Evolutionary conservation across 2,888 invertebrate species (phyloP), one percentile per base, ranked within the genome.

Genomic region (Synanthedon formicaeformis): DNA sequence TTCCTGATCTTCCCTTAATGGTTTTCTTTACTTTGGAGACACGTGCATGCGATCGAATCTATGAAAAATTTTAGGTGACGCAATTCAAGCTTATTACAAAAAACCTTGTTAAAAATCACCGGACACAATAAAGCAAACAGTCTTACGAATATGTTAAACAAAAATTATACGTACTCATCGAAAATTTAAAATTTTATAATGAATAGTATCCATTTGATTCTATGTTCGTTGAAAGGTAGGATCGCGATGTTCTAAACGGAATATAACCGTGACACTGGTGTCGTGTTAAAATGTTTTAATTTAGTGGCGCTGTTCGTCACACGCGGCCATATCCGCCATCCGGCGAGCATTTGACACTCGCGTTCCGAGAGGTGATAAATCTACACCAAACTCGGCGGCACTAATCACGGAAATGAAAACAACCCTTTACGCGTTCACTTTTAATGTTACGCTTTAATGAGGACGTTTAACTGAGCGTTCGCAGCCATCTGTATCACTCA

Each of bases 221-320:
- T 41, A 53, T 71, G 67, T 74, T 63, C 66, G 57, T 62, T 61
- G 13, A 60, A 65, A 66, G 64, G 67, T 58, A 67, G 71, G 69
- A 73, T 68, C 71, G 67, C 67, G 51, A 50, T 68, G 69, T 71
- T 73, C 34, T 71, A 65, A 79, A 78, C 65, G 14, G 45, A 13
- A 45, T 13, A 72, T 66, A 75, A 64, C 73, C 75, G 67, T 77
- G 78, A 81, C 82, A 75, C 63, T 62, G 64, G 77, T 83, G 85
- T 81, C 84, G 81, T 73, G 79, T 79, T 73, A 70, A 78, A 84
- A 84, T 81, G 81, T 84, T 83, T 85, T 86, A 85, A 86, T 85
- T 83, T 83, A 85, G 73, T 76, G 74, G 58, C 55, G 71, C 70
- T 72, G 73, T 79, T 69, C 76, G 73, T 81, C 81, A 80, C 67